These are phyloP conservation scores for Neoscelio sp. DNA, from an alignment of 2,888 invertebrate species.

Conservation along the genomic window DNA sequence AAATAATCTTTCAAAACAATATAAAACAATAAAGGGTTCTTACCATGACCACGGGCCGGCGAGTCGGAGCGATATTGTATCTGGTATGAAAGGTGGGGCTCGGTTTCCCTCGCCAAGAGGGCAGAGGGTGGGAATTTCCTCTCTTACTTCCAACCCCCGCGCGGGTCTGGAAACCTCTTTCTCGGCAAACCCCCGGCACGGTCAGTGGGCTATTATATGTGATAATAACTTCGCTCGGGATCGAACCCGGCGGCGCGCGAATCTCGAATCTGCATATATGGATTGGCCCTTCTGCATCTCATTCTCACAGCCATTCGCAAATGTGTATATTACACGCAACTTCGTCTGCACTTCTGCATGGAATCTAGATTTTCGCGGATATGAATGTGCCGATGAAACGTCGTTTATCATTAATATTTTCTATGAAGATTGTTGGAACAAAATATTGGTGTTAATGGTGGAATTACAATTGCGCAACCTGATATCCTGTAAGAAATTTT, in stretches of 20 bases:
- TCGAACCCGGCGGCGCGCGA: conserved; percentile 79
- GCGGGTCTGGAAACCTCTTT: conserved; percentile 62
- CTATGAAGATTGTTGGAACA: no score
- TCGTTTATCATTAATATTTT: no score
- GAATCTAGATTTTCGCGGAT: conserved; percentile 44
- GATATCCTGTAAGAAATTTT: conserved; percentile 37
- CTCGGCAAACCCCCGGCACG: conserved; percentile 69
- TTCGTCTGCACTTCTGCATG: no score
- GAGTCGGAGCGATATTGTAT: conserved; percentile 78
- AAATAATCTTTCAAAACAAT: conserved; percentile 81
- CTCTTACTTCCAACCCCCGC: conserved; percentile 40
- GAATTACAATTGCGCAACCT: conserved; percentile 54
- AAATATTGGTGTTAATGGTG: conserved; percentile 28
- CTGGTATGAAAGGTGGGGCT: conserved; percentile 69
- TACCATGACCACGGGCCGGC: conserved; percentile 78
- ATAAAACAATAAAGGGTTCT: conserved; percentile 82
- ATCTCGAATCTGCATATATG: conserved; percentile 81
- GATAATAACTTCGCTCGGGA: conserved; percentile 81
- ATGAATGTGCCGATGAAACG: no score
- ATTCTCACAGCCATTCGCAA: conserved; percentile 48
- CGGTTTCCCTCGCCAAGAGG: conserved; percentile 50
- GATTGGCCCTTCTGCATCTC: conserved; percentile 73
- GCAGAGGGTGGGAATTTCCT: conserved; percentile 64
- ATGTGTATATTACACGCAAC: conserved; percentile 64
- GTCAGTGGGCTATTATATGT: conserved; percentile 82